Percentiles rank a stretch among this genome's conserved stretches.
Conservation (phyloP, 2,113 vertebrate species). For the Pipa parva region DNA sequence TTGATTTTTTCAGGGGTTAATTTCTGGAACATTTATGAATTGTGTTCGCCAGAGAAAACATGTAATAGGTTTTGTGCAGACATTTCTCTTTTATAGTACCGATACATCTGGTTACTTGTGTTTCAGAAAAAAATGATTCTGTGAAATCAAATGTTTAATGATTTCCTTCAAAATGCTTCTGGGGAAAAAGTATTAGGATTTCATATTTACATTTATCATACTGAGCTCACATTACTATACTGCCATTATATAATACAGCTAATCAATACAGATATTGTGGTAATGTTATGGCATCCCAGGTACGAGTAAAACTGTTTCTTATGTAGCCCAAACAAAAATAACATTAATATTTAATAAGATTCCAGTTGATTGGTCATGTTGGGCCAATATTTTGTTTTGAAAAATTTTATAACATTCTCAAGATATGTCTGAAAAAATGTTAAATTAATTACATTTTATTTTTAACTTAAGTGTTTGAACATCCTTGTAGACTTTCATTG, state of each 20-base stretch:
- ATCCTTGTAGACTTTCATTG: no score
- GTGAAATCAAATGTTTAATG: background rate
- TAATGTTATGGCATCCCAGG: background rate
- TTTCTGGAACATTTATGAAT: background rate
- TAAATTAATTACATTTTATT: no score
- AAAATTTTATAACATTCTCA: no score
- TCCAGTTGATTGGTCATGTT: background rate
- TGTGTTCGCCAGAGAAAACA: background rate
- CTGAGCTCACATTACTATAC: background rate
- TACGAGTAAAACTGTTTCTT: background rate
- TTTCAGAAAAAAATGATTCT: background rate
- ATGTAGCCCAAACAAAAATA: conserved; percentile 20
- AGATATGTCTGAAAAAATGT: no score
- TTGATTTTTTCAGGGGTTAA: no score
- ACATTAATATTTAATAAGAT: conserved; percentile 21
- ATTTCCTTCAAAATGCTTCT: background rate
- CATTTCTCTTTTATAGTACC: background rate
- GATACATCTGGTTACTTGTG: background rate
- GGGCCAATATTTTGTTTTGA: background rate
- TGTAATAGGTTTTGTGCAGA: background rate
- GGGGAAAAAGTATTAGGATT: background rate
- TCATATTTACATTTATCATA: conserved; percentile 9
- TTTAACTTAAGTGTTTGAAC: no score
- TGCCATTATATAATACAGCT: background rate
- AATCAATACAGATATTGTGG: background rate